A percentile compares a stretch with the other conserved stretches of the same genome.
Conservation (phyloP, 2,888 invertebrate genomes). For the Clunio marinus region DNA sequence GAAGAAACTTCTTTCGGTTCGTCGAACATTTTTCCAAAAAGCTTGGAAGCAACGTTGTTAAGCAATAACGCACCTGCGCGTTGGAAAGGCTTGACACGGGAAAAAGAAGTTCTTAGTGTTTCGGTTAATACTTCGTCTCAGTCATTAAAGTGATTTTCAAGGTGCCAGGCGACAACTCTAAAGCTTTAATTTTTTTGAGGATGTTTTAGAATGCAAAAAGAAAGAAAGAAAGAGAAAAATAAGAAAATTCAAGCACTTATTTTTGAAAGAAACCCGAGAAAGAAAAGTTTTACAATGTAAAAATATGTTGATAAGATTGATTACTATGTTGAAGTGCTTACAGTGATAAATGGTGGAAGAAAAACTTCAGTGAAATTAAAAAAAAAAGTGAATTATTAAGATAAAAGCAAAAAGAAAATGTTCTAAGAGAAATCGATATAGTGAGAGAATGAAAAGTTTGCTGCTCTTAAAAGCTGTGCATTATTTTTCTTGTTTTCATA, state of each 20-base stretch:
- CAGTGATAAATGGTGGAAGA: too few species aligned
- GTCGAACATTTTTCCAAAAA: not conserved
- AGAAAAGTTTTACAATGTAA: not conserved
- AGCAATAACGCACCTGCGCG: slow-evolving; percentile 24
- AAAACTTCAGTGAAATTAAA: too few species aligned
- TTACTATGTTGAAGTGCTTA: not conserved
- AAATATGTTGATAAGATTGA: not conserved
- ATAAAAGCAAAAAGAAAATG: slow-evolving; percentile 12
- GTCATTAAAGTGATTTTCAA: slow-evolving; percentile 39
- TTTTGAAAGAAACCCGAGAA: not conserved
- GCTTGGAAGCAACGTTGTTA: slow-evolving; percentile 6
- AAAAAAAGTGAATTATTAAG: too few species aligned
- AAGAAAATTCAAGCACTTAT: not conserved
- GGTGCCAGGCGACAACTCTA: slow-evolving; percentile 29
- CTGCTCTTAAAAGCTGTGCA: slow-evolving; percentile 6
- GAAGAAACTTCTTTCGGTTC: not conserved
- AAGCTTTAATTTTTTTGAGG: slow-evolving; percentile 21
- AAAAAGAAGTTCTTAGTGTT: slow-evolving; percentile 24
- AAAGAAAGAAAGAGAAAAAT: too few species aligned
- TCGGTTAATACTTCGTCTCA: not conserved
- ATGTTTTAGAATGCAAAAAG: not conserved
- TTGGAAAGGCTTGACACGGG: not conserved
- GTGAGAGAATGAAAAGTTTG: not conserved
- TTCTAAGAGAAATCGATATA: slow-evolving; percentile 34
- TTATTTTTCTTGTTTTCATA: not conserved